Percentiles rank a stretch among this genome's conserved stretches.
These are phyloP conservation scores for Mongoloraphidia duomilia DNA, from an alignment of 2,888 invertebrate species.

Conservation along the genomic window DNA sequence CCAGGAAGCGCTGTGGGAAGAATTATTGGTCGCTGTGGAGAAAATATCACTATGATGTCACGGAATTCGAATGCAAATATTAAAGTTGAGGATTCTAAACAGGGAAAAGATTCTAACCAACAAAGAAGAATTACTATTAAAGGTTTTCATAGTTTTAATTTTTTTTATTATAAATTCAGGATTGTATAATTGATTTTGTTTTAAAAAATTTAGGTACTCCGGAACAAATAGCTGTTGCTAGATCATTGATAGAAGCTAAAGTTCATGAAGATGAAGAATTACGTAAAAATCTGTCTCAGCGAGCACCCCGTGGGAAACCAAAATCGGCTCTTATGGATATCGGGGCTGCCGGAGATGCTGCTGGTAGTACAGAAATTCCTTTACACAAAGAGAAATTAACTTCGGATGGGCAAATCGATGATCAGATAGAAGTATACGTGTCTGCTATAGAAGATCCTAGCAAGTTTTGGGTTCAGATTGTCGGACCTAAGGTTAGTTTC, in stretches of 20 bases:
- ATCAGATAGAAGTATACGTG: constrained; percentile 70
- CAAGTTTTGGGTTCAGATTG: constrained; percentile 77
- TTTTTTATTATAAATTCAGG: background rate
- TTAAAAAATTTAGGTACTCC: constrained; percentile 41
- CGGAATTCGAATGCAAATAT: constrained; percentile 59
- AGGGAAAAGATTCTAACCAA: constrained; percentile 17
- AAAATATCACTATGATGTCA: constrained; percentile 54
- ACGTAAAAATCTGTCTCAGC: constrained; percentile 31
- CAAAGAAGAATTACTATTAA: constrained; percentile 13
- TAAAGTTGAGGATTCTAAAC: constrained; percentile 27
- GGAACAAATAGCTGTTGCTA: constrained; percentile 60
- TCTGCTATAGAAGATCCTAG: constrained; percentile 69
- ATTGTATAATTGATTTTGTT: background rate
- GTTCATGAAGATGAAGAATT: constrained; percentile 40
- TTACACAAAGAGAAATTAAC: constrained; percentile 2
- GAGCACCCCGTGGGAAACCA: constrained; percentile 34
- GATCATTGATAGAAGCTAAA: constrained; percentile 53
- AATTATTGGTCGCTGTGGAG: constrained; percentile 64
- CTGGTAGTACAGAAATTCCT: background rate
- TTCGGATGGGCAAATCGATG: constrained; percentile 25
- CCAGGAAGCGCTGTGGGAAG: constrained; percentile 51
- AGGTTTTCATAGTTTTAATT: background rate
- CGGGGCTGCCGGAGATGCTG: background rate
- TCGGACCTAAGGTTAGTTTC: constrained; percentile 37
- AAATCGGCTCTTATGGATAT: constrained; percentile 15